These are phyloP conservation scores for Stomatorhinus ivindoensis DNA, from an alignment of 2,113 vertebrate species.

Conservation along the genomic window DNA sequence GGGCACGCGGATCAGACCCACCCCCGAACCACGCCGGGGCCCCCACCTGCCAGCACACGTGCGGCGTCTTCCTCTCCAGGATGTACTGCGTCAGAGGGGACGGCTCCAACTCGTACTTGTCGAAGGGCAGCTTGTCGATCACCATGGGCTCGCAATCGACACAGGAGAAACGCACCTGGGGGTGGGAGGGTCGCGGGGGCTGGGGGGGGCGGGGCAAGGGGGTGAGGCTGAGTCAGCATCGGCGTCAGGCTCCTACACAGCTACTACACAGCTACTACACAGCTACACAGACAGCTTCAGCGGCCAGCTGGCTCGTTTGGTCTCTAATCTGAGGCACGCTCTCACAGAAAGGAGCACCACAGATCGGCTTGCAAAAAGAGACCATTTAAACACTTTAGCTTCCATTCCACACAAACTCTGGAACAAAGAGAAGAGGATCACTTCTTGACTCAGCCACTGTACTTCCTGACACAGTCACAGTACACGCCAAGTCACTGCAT, in stretches of 20 bases:
- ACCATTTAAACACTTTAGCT: neutral
- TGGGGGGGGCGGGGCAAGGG: neutral
- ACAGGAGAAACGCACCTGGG: constrained; percentile 87
- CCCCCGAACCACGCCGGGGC: neutral
- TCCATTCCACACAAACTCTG: neutral
- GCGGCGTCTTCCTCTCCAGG: constrained; percentile 89
- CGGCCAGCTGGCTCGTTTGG: neutral
- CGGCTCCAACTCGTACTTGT: constrained; percentile 97
- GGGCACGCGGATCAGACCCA: neutral
- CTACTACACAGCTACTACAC: too few species aligned
- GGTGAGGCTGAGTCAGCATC: neutral
- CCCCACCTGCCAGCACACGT: constrained; percentile 96
- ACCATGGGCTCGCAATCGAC: constrained; percentile 96
- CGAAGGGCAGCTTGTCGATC: constrained; percentile 96
- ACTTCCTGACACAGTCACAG: too few species aligned
- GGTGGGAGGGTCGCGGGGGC: constrained; percentile 66
- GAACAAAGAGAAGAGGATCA: neutral
- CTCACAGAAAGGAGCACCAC: neutral
- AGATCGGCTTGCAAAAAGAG: neutral
- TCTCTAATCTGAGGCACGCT: neutral
- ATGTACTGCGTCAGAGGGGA: constrained; percentile 94
- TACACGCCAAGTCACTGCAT: too few species aligned
- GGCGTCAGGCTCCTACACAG: too few species aligned
- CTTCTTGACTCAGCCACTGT: too few species aligned
- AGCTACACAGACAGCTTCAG: neutral